Evolutionary conservation across 2,888 invertebrate species (phyloP).

Genomic region (Euzophera pinguis): DNA sequence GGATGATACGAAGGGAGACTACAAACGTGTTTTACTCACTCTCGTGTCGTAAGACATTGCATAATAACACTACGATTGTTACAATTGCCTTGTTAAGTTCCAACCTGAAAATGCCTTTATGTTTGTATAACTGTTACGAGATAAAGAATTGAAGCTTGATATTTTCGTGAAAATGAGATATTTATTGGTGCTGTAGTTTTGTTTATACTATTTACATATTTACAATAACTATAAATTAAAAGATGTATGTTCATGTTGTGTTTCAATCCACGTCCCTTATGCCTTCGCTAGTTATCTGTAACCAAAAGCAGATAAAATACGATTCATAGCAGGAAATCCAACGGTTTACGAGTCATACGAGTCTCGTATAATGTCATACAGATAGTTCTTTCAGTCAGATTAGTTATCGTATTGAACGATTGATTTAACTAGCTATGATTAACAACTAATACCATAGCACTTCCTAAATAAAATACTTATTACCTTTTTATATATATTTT

Average conservation of each 20-base stretch:
- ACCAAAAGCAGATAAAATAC: conserved; percentile 25
- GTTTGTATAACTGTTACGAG: conserved; percentile 63
- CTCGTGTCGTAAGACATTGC: conserved; percentile 65
- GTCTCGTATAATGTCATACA: too few species aligned
- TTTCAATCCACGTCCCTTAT: conserved; percentile 65
- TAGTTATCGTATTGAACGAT: too few species aligned
- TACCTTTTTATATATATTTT: too few species aligned
- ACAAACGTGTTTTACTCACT: conserved; percentile 83
- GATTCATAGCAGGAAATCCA: not conserved
- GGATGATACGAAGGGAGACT: conserved; percentile 86
- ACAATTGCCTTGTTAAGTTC: conserved; percentile 42
- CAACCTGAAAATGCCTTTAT: conserved; percentile 65
- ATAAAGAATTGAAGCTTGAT: conserved; percentile 66
- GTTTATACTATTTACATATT: conserved; percentile 63
- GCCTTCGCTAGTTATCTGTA: conserved; percentile 74
- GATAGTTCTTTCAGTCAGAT: too few species aligned
- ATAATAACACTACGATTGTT: conserved; percentile 48
- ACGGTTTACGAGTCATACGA: too few species aligned
- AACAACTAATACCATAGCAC: too few species aligned
- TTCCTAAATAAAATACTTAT: too few species aligned
- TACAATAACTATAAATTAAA: conserved; percentile 69
- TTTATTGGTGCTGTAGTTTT: conserved; percentile 79
- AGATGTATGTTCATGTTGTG: conserved; percentile 57
- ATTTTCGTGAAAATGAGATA: conserved; percentile 77
- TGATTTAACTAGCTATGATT: too few species aligned